Percentiles rank a stretch among this genome's conserved stretches.
Conservation (phyloP, 2,113 vertebrate genomes). For the Ptilonorhynchus violaceus region DNA sequence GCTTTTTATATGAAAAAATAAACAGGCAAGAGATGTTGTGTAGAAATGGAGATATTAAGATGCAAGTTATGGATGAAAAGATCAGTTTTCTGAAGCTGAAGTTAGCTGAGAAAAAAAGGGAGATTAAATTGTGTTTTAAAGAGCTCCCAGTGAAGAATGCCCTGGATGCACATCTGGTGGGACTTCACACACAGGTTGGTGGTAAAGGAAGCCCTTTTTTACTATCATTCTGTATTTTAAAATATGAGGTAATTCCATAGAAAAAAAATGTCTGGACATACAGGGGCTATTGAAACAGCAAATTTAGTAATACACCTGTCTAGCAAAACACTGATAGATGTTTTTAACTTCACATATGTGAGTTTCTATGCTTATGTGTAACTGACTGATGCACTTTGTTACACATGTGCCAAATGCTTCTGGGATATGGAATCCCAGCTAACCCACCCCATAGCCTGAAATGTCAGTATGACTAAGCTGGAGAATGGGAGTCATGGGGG, state of each 20-base stretch:
- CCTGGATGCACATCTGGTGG: constrained; percentile 75
- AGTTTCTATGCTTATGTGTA: not conserved
- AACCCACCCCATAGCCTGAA: not conserved
- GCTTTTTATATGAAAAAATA: constrained; percentile 81
- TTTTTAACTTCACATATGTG: not conserved
- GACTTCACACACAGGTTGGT: constrained; percentile 84
- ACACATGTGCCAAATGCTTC: not conserved
- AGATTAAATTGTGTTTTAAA: constrained; percentile 72
- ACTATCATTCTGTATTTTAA: not conserved
- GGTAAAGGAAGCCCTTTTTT: not conserved
- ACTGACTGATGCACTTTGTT: not conserved
- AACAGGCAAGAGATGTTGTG: constrained; percentile 79
- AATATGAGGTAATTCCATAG: not conserved
- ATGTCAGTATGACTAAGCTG: constrained; percentile 46
- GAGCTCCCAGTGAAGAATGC: constrained; percentile 65
- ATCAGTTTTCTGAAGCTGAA: constrained; percentile 76
- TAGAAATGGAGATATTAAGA: constrained; percentile 70
- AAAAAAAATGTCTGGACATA: not conserved
- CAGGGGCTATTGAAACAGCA: not conserved
- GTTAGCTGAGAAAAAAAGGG: constrained; percentile 78
- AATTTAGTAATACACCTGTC: not conserved
- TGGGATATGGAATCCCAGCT: not conserved
- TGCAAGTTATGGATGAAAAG: constrained; percentile 83
- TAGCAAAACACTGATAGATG: not conserved
- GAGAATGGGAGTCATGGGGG: constrained; percentile 17